A percentile compares a stretch with the other conserved stretches of the same genome.
Evolutionary conservation across 2,113 vertebrate species (phyloP).

Genomic region (Sinosuthora webbiana): DNA sequence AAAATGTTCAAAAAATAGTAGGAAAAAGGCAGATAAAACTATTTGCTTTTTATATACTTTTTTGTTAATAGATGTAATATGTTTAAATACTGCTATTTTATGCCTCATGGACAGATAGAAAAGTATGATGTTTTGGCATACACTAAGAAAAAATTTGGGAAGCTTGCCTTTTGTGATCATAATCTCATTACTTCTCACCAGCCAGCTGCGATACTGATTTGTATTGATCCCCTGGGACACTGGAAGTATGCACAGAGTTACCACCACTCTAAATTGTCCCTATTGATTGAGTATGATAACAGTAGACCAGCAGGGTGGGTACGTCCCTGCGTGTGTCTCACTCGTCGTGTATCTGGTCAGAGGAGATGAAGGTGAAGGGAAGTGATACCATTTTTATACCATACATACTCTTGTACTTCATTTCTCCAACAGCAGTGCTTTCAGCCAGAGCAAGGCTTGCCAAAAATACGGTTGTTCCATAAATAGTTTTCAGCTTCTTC

Average conservation of each 20-base stretch:
- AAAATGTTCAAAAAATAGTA: not conserved
- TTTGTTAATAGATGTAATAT: not conserved
- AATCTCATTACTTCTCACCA: conserved; percentile 46
- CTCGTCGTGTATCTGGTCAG: not conserved
- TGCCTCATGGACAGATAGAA: not conserved
- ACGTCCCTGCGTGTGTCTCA: not conserved
- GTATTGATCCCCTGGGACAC: conserved; percentile 37
- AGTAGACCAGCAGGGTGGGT: not conserved
- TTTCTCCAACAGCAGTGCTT: not conserved
- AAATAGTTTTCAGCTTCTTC: not conserved
- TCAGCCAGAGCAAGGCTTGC: not conserved
- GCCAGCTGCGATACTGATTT: conserved; percentile 59
- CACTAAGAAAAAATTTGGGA: not conserved
- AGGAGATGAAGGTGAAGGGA: not conserved
- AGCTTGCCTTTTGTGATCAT: conserved; percentile 38
- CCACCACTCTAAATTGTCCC: conserved; percentile 41
- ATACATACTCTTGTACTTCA: not conserved
- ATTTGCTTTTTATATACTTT: not conserved
- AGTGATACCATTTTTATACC: not conserved
- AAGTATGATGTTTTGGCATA: not conserved
- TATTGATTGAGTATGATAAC: conserved; percentile 47
- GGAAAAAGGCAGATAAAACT: not conserved
- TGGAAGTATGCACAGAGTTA: conserved; percentile 29
- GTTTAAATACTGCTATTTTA: not conserved
- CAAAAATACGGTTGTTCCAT: fast-evolving